Evolutionary conservation across 2,113 vertebrate species (phyloP), one percentile per base, ranked within the genome.

Genomic region (Onychostoma macrolepis): DNA sequence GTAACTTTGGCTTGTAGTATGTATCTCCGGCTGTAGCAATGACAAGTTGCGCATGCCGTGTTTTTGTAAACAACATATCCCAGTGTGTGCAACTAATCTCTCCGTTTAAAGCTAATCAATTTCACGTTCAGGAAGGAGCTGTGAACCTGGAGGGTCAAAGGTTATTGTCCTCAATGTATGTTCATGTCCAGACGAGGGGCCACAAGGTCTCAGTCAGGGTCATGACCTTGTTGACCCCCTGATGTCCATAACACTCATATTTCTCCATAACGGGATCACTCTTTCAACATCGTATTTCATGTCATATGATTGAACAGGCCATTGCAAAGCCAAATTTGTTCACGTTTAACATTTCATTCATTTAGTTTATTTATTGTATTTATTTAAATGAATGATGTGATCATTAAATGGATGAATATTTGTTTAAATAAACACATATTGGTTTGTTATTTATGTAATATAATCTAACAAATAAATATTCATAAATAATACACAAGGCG

Each of bases 111-210:
- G 61, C 80, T 43, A 58, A 81, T 80, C 61, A 89, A 91, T 86
- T 79, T 87, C 41, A 67, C 85, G 84, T 79, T 90, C 89, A 80
- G 88, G 89, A 92, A 87, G 76, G 84, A 93, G 93, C 93, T 95
- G 94, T 94, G 95, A 95, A 94, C 91, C 87, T 80, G 87, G 89
- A 83, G 93, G 85, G 87, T 88, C 94, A 96, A 95, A 95, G 94
- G 93, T 95, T 92, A 94, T 91, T 90, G 91, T 84, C 48, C 67
- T 74, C 91, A 88, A 92, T 9, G 75, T 91, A 88, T 90, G 89
- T 87, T 91, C 93, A 38, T 84, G 82, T 92, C 93, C 93, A 93
- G 91, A 92, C 90, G 77, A 75, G 93, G 75, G 91, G 91, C 93
- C 93, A 90, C 38, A 17, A 92, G 93, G 91, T 91, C 92, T 93